These are phyloP conservation scores for Sipha maydis DNA, from an alignment of 2,888 invertebrate species.

Conservation along the genomic window DNA sequence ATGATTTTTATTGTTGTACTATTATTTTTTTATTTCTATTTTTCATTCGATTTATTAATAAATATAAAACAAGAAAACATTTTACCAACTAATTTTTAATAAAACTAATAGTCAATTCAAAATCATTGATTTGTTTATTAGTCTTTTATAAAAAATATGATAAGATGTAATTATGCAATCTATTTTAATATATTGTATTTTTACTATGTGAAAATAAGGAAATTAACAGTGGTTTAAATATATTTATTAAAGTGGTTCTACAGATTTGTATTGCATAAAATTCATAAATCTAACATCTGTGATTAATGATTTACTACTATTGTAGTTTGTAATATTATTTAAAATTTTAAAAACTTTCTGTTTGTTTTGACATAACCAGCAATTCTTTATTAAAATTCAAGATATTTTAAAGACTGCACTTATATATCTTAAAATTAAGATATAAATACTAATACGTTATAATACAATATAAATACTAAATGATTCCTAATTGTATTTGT, in stretches of 20 bases:
- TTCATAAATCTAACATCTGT: not conserved
- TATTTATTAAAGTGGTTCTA: not conserved
- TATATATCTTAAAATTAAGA: constrained; percentile 36
- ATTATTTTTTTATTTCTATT: constrained; percentile 14
- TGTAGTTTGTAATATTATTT: not conserved
- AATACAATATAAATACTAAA: constrained; percentile 32
- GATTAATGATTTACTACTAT: not conserved
- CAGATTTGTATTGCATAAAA: not conserved
- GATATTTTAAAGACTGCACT: constrained; percentile 59
- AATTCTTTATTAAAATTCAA: constrained; percentile 5
- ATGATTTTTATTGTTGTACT: constrained; percentile 2
- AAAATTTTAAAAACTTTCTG: not conserved
- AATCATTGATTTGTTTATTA: constrained; percentile 5
- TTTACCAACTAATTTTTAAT: constrained; percentile 29
- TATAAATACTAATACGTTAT: constrained; percentile 28
- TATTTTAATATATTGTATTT: constrained; percentile 8
- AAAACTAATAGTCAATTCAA: constrained; percentile 37
- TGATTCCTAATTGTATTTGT: constrained; percentile 41
- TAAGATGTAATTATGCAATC: not conserved
- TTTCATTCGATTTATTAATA: constrained; percentile 32
- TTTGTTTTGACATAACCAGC: not conserved
- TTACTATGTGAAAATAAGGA: not conserved
- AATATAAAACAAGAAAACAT: not conserved
- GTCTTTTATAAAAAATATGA: not conserved
- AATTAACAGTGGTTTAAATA: not conserved